Evolutionary conservation across 2,888 invertebrate genomes (phyloP), one percentile per base, ranked within the genome.

Genomic region (Chouioia cunea): DNA sequence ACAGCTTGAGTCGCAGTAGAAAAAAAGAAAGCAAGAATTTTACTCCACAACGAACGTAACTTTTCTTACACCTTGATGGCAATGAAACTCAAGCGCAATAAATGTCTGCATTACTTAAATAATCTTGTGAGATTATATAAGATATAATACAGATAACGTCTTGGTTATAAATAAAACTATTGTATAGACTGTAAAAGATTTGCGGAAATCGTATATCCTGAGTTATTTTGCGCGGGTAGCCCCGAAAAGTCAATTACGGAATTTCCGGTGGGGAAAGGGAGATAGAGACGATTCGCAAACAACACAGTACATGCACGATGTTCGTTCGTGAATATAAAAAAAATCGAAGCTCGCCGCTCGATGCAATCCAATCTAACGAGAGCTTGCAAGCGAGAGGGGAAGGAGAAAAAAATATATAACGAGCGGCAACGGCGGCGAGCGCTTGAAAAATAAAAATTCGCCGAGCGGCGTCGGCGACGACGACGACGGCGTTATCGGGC

Each of bases 401-500:
- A 16, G 4, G 43, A 14, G 43, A 43, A 44, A 43, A 3, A 44
- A 44, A 43, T 23, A n/a, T n/a, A 46, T 46, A 47, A 52, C 23
- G 50, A 23, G 44, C 44, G 69, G 14, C 60, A 65, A 56, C 60
- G 57, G 43, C 43, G 43, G 50, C 43, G 44, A 4, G 27, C 36
- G n/a, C 27, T 63, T 71, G 63, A 52, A 66, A 36, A 73, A 70
- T 70, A 70, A 70, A 70, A 70, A 70, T 73, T 70, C 67, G 64
- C 66, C 66, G 36, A 48, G 15, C 50, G 22, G n/a, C 50, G 14
- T 10, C 48, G 52, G 22, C 59, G 48, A 12, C 60, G 60, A n/a
- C 67, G 63, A 72, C 69, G 62, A 69, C 65, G 63, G 65, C 60
- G 74, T 74, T 74, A 74, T 71, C 74, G 74, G 73, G 74, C 74